A percentile compares a stretch with the other conserved stretches of the same genome.
Conservation (phyloP, 2,113 vertebrate genomes). For the Dipodomys spectabilis region DNA sequence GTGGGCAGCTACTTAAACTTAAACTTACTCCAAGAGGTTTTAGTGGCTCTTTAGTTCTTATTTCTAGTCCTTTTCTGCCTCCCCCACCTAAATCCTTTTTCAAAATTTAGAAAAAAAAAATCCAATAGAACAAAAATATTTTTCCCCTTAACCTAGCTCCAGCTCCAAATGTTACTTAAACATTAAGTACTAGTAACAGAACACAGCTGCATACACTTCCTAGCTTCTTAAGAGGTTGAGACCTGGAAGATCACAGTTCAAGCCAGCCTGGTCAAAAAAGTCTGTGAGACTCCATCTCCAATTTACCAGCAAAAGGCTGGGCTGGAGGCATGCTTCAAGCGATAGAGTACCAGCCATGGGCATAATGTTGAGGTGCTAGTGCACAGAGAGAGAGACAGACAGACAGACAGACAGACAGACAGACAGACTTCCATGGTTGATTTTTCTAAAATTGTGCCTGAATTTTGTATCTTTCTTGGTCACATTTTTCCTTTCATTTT, state of each 20-base stretch:
- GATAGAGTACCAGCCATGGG: too few species aligned
- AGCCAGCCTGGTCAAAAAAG: too few species aligned
- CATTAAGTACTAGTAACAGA: background rate
- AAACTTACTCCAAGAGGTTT: background rate
- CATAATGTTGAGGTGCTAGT: too few species aligned
- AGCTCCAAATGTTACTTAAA: conserved; percentile 31
- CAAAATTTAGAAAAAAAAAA: background rate
- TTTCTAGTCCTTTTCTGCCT: background rate
- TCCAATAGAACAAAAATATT: too few species aligned
- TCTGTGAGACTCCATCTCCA: too few species aligned
- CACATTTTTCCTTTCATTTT: background rate
- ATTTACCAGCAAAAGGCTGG: too few species aligned
- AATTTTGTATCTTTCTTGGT: conserved; percentile 10
- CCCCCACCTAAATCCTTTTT: background rate
- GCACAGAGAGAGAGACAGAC: too few species aligned
- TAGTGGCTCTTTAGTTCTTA: background rate
- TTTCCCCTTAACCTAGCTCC: background rate
- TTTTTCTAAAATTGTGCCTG: background rate
- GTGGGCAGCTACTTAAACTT: background rate
- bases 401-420: background rate
- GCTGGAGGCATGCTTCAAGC: too few species aligned
- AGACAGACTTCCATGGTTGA: background rate
- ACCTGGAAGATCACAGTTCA: too few species aligned
- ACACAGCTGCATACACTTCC: too few species aligned
- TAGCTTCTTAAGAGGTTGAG: too few species aligned